Conservation (phyloP, 2,888 invertebrate genomes). For the Galerucella calmariensis region DNA sequence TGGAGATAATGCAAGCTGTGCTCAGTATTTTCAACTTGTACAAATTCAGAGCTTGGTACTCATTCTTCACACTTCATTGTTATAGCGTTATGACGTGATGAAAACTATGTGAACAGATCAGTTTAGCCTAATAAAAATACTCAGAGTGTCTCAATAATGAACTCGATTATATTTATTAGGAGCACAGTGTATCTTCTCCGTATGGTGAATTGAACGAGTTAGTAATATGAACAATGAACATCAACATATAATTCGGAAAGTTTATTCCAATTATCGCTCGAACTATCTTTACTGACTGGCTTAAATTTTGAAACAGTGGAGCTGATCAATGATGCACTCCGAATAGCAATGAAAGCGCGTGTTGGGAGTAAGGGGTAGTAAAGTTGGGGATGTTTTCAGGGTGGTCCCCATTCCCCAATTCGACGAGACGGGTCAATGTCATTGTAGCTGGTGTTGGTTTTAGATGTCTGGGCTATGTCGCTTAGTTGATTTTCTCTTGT, state of each 20-base stretch:
- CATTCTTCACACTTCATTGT: too few relatives aligned
- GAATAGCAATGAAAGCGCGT: slow-evolving; percentile 18
- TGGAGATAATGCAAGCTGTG: too few relatives aligned
- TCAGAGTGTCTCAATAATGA: too few relatives aligned
- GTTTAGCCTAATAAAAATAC: too few relatives aligned
- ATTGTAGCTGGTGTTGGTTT: slow-evolving; percentile 41
- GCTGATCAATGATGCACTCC: slow-evolving; percentile 29
- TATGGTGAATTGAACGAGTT: too few relatives aligned
- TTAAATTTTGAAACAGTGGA: slow-evolving; percentile 6
- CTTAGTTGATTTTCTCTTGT: slow-evolving; percentile 23
- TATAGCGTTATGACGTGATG: too few relatives aligned
- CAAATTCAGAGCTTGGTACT: too few relatives aligned
- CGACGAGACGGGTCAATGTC: slow-evolving; percentile 51
- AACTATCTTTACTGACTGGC: background rate
- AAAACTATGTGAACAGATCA: too few relatives aligned
- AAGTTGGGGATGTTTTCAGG: slow-evolving; percentile 10
- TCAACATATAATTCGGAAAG: background rate
- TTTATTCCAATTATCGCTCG: background rate
- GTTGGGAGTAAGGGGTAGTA: slow-evolving; percentile 17
- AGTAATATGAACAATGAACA: too few relatives aligned
- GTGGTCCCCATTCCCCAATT: slow-evolving; percentile 24
- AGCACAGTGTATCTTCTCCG: too few relatives aligned
- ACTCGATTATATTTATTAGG: too few relatives aligned
- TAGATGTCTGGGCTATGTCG: slow-evolving; percentile 51
- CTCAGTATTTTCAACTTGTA: too few relatives aligned